Base-by-base conservation (phyloP, 2,113 vertebrate genomes). In the Murina feae region DNA sequence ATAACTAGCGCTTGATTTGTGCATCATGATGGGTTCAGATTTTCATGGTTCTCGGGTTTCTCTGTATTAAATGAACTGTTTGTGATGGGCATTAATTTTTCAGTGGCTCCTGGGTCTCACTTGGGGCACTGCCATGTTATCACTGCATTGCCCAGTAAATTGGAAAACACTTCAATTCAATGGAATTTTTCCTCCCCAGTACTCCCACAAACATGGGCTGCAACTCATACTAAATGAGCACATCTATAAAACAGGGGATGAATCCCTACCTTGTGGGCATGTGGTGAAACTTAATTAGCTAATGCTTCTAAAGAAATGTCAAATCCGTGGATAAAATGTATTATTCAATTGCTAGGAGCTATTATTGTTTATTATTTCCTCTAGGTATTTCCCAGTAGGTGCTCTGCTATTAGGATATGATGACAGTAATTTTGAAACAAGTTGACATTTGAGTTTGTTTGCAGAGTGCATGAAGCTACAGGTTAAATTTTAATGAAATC, bases 261-360 rank as follows among this genome's bases (percentile, higher is more conserved):
- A 85, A 82, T 71, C 68, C 65, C 69, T 80, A 76, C 82, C 55
- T 94, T 79, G 78, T 96, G 88, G 60, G 78, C 69, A 81, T 93
- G 78, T 75, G 72, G 44, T 78, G 47, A 97, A 90, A 95, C 6
- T 92, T 92, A 89, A 89, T 92, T 96, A 95, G 86, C 93, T 75
- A 93, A 84, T 86, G 81, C 55, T 94, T 96, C 84, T 69, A 91
- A 90, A 84, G 90, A 90, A 86, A 69, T 80, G 91, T 93, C 69
- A 85, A 65, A 88, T 76, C 69, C 21, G 0, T 71, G 80, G 39
- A 66, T 94, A 85, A 96, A 97, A 94, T 93, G 42, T 63, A 94
- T 90, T 95, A 93, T 85, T 93, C 69, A 92, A 21, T 89, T 81
- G 63, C 86, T 92, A 72, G 93, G 81, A 93, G 84, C 66, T 93